Evolutionary conservation across 1,140 invertebrate species (phyloP), one percentile per base, ranked within the genome.

Genomic region (Drosophila ananassae): DNA sequence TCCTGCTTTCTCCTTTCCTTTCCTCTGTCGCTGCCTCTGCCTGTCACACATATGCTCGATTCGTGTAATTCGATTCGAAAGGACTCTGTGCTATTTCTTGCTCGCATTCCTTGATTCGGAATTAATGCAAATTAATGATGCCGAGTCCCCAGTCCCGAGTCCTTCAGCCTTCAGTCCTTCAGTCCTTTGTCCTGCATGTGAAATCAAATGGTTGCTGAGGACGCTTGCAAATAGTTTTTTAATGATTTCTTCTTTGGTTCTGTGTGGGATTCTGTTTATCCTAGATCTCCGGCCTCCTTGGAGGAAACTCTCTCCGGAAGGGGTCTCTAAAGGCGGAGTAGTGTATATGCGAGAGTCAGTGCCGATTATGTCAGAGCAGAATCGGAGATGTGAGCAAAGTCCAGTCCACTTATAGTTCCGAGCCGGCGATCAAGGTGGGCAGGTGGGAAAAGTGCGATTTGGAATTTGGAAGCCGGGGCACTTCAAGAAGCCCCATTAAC

Each of bases 71-170:
- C 83, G 83, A 89, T 87, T 87, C 77, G 67, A 83, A 76, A 72
- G 77, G 64, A 68, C 63, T 71, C 41, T 9, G n/a, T 44, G 41
- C 41, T 3, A 21, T 44, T 44, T 9, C 41, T 52, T 59, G 63
- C 69, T 60, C 77, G 67, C 71, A 83, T 90, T 89, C 67, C 78
- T 80, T 90, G 89, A 90, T 90, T 78, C 56, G 89, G 89, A 90
- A 90, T 90, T 90, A 90, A 90, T 90, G 89, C 89, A 90, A 90
- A 90, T 90, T 90, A 90, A 90, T 90, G 89, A 90, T 74, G 21
- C 39, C 17, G 7, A 32, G 10, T 28, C 5, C 34, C 1, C 7
- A 17, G 39, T 4, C n/a, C 39, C 2, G 5, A 44, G 41, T 44
- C 41, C 41, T 44, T 44, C 39, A 41, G 10, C 37, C 39, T 44